These are phyloP conservation scores for Periophthalmus modestus DNA, from an alignment of 2,113 vertebrate species.

Conservation along the genomic window DNA sequence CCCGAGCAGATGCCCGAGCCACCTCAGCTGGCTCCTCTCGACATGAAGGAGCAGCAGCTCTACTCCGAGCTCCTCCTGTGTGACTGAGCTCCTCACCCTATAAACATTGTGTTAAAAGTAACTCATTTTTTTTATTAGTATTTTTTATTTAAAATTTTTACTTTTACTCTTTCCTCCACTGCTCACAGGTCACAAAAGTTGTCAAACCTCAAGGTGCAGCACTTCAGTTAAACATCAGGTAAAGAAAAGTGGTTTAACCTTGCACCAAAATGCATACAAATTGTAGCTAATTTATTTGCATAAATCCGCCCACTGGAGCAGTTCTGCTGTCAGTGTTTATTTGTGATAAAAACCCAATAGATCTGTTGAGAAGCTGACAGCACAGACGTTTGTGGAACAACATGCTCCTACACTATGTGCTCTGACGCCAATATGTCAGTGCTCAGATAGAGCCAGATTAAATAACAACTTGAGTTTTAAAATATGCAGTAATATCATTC, in stretches of 20 bases:
- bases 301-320: conserved; percentile 26
- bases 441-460: neutral
- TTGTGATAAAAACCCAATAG: conserved; percentile 19
- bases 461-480: neutral
- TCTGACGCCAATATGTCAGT: neutral
- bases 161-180: too few species aligned
- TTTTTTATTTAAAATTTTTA: neutral
- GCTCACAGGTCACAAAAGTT: neutral
- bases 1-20: too few species aligned
- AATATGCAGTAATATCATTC: neutral
- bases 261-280: conserved; percentile 14
- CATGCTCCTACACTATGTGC: conserved; percentile 19
- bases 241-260: conserved; percentile 26
- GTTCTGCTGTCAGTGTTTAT: conserved; percentile 31
- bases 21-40: too few species aligned
- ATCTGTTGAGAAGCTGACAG: conserved; percentile 4
- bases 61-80: too few species aligned
- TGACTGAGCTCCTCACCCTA: too few species aligned
- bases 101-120: too few species aligned
- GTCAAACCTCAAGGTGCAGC: conserved; percentile 16
- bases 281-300: conserved; percentile 24
- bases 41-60: too few species aligned
- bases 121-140: too few species aligned
- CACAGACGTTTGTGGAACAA: conserved; percentile 21
- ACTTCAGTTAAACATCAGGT: conserved; percentile 6